These are phyloP conservation scores for Nysson spinosus DNA, from an alignment of 2,888 invertebrate genomes.

Conservation along the genomic window DNA sequence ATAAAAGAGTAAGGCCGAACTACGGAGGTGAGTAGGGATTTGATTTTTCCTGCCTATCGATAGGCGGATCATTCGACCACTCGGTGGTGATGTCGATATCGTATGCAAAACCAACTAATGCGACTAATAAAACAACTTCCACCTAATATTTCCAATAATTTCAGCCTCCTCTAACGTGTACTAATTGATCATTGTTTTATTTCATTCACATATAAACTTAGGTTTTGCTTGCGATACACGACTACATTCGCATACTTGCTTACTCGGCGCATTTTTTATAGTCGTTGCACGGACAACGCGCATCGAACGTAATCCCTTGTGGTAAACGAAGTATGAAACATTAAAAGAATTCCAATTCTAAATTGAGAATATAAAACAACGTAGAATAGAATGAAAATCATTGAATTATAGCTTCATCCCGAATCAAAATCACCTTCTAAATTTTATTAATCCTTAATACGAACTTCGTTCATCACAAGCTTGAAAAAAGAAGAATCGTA, in stretches of 20 bases:
- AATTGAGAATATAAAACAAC: background rate
- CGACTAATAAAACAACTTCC: too few relatives aligned
- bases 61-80: conserved; percentile 55
- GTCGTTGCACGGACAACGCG: conserved; percentile 55
- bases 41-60: conserved; percentile 69
- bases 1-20: conserved; percentile 99
- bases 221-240: conserved; percentile 47
- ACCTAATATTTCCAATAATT: too few relatives aligned
- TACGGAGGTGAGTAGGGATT: conserved; percentile 91
- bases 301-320: conserved; percentile 29
- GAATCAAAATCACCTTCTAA: too few relatives aligned
- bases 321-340: conserved; percentile 31
- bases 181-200: too few relatives aligned
- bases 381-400: conserved; percentile 8
- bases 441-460: too few relatives aligned
- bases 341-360: background rate
- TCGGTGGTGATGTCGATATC: conserved; percentile 39
- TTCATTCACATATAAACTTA: background rate
- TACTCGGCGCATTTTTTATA: conserved; percentile 52
- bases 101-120: conserved; percentile 49
- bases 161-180: too few relatives aligned
- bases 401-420: too few relatives aligned
- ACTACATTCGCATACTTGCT: conserved; percentile 39
- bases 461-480: conserved; percentile 41
- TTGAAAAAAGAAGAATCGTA: conserved; percentile 17